Evolutionary conservation across 2,888 invertebrate species (phyloP).

Genomic region (Orchestes rusci): DNA sequence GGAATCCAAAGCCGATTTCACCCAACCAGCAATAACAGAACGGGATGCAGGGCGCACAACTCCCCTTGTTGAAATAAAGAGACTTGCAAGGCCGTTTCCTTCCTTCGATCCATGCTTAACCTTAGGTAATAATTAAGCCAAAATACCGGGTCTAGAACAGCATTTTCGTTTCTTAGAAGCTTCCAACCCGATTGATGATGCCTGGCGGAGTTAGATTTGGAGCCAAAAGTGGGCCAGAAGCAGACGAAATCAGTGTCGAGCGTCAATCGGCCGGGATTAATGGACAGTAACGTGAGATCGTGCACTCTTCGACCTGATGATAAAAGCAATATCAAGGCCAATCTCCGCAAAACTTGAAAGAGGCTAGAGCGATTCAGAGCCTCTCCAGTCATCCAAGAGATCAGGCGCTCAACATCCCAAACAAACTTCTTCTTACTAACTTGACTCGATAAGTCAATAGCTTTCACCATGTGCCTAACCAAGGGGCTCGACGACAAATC

Average conservation of each 20-base stretch:
- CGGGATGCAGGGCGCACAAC: slow-evolving; percentile 5
- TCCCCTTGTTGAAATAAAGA: slow-evolving; percentile 12
- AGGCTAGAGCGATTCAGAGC: too few relatives aligned
- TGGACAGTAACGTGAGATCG: slow-evolving; percentile 18
- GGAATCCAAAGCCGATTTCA: slow-evolving; percentile 8
- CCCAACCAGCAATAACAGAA: slow-evolving; percentile 17
- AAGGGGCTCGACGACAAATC: slow-evolving; percentile 1
- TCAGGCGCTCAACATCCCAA: slow-evolving; percentile 12
- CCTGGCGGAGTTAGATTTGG: too few relatives aligned
- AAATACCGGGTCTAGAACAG: slow-evolving; percentile 15
- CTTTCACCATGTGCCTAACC: slow-evolving; percentile 10
- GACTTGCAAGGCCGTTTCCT: neutral
- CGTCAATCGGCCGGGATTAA: too few relatives aligned
- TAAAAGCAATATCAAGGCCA: slow-evolving; percentile 19
- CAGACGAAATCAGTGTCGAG: too few relatives aligned
- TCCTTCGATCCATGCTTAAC: neutral
- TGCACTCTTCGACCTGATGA: slow-evolving; percentile 18
- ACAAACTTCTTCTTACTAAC: slow-evolving; percentile 3
- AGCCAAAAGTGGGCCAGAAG: too few relatives aligned
- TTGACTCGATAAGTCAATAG: slow-evolving; percentile 7
- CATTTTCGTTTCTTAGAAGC: too few relatives aligned
- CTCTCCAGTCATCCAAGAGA: slow-evolving; percentile 12
- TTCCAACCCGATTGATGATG: too few relatives aligned
- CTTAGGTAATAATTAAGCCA: slow-evolving; percentile 6
- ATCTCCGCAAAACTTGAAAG: slow-evolving; percentile 17